Conservation (phyloP, 2,888 invertebrate species). For the Oxyscelio sp. region DNA sequence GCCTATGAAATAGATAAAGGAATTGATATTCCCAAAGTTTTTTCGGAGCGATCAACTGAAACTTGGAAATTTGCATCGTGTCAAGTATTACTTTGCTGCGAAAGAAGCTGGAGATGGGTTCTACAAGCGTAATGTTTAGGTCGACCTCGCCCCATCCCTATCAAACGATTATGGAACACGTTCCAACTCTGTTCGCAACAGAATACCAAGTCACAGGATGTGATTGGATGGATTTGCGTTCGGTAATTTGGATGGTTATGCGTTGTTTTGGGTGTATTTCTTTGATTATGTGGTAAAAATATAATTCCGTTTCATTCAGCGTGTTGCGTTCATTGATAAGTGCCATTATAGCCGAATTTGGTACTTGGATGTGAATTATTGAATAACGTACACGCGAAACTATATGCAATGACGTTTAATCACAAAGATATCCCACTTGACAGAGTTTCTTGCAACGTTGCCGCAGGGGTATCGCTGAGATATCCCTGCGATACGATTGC, state of each 20-base stretch:
- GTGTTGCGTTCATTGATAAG: conserved; percentile 27
- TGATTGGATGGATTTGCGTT: no score
- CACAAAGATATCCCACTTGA: no score
- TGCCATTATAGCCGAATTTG: conserved; percentile 66
- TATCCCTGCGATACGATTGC: no score
- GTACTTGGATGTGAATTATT: conserved; percentile 51
- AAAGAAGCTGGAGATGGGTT: conserved; percentile 5
- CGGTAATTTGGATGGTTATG: no score
- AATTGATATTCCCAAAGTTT: conserved; percentile 9
- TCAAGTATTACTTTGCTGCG: conserved; percentile 6
- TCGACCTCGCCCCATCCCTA: conserved; percentile 67
- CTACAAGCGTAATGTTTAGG: conserved; percentile 38
- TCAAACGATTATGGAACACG: conserved; percentile 14
- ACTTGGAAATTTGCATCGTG: neutral
- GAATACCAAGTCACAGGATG: neutral
- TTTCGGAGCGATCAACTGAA: neutral
- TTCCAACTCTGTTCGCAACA: conserved; percentile 4
- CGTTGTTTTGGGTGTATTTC: no score
- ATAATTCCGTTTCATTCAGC: neutral
- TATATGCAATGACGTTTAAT: no score
- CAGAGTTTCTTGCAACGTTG: no score
- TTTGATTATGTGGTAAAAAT: neutral
- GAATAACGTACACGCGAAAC: neutral
- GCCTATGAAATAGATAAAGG: conserved; percentile 62
- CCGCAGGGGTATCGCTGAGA: no score